A percentile compares a stretch with the other conserved stretches of the same genome.
phyloP scores from a whole-genome alignment of 2,113 vertebrate genomes.

The Pteropus alecto region DNA sequence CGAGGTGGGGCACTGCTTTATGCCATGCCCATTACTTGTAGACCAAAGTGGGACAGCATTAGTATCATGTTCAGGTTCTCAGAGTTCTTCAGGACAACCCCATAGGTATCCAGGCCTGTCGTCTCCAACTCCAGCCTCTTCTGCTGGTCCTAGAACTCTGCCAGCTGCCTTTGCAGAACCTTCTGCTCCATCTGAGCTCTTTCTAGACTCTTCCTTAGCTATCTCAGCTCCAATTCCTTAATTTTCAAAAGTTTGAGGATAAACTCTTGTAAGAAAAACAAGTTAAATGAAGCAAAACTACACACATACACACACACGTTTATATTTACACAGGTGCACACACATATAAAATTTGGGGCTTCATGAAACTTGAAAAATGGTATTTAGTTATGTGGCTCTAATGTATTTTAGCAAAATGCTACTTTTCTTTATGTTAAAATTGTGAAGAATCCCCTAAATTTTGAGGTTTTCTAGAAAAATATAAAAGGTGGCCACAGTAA shows the following conservation, averaged over 20 bases:
- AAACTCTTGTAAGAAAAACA: slow-evolving; percentile 46
- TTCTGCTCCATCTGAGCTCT: slow-evolving; percentile 23
- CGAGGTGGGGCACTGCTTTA: background rate
- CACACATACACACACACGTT: background rate
- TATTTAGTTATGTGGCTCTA: background rate
- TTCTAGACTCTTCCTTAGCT: slow-evolving; percentile 17
- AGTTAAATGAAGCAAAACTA: slow-evolving; percentile 8
- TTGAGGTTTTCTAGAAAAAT: background rate
- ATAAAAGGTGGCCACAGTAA: background rate
- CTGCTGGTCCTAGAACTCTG: background rate
- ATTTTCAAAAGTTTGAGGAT: slow-evolving; percentile 48
- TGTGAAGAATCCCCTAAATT: background rate
- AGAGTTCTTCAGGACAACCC: background rate
- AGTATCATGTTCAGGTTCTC: slow-evolving; percentile 31
- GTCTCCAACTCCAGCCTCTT: background rate
- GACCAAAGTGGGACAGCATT: background rate
- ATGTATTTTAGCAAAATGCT: background rate
- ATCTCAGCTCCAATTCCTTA: slow-evolving; percentile 45
- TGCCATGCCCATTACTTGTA: background rate
- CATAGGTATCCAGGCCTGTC: background rate
- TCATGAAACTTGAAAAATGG: slow-evolving; percentile 3
- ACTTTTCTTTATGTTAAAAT: background rate
- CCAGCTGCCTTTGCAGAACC: slow-evolving; percentile 32
- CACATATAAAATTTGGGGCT: background rate
- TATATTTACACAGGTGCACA: background rate